phyloP scores from a whole-genome alignment of 2,113 vertebrate genomes.

The Edolisoma coerulescens region DNA sequence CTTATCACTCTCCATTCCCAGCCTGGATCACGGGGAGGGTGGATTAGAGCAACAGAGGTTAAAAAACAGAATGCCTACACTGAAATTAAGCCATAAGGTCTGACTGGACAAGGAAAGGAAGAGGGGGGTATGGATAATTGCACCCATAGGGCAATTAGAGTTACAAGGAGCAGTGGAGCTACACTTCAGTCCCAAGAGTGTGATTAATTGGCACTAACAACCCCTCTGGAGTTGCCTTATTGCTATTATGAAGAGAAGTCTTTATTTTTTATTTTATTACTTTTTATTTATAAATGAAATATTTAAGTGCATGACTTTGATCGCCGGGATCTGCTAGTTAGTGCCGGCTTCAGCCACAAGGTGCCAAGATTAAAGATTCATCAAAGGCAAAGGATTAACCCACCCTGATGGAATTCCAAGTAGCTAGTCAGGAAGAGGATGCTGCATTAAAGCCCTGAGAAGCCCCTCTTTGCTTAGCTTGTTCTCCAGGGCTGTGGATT shows the following conservation, averaged over 20 bases:
- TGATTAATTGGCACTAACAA: slow-evolving; percentile 55
- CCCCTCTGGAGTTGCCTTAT: slow-evolving; percentile 23
- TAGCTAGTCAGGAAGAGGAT: background rate
- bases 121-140: slow-evolving; percentile 20
- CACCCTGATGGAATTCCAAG: slow-evolving; percentile 41
- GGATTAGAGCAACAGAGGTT: background rate
- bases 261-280: slow-evolving; percentile 56
- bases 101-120: slow-evolving; percentile 11
- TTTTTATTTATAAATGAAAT: slow-evolving; percentile 69
- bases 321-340: slow-evolving; percentile 56
- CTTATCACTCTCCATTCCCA: background rate
- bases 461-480: background rate
- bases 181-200: slow-evolving; percentile 15
- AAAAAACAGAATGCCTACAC: background rate
- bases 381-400: slow-evolving; percentile 57
- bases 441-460: background rate
- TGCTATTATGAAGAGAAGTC: slow-evolving; percentile 50
- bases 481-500: background rate
- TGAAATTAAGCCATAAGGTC: slow-evolving; percentile 39
- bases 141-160: slow-evolving; percentile 57
- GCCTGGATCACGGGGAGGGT: background rate
- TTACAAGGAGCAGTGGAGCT: slow-evolving; percentile 26
- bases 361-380: slow-evolving; percentile 66
- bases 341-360: slow-evolving; percentile 39
- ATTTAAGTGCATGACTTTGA: slow-evolving; percentile 63